Conservation (phyloP, 1,140 invertebrate genomes). For the Pararge aegeria region DNA sequence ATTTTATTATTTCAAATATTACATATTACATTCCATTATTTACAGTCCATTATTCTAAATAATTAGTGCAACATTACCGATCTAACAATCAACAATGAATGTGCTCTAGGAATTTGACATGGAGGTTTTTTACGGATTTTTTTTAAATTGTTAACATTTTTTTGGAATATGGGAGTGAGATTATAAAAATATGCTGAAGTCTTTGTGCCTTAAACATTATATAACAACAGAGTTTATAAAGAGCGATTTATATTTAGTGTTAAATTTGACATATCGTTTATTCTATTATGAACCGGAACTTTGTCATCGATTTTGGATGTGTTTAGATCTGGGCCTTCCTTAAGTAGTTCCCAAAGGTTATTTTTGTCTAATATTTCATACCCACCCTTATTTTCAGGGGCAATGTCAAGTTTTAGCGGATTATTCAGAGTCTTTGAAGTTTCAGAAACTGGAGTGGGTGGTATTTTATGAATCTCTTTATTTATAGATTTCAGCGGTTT, state of each 20-base stretch:
- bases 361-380: conserved; percentile 81
- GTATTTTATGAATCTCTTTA: conserved; percentile 78
- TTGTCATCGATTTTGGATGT: conserved; percentile 60
- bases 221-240: conserved; percentile 72
- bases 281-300: conserved; percentile 53
- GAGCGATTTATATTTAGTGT: conserved; percentile 57
- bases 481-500: conserved; percentile 78
- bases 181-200: conserved; percentile 75
- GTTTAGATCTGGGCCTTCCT: conserved; percentile 71
- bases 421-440: conserved; percentile 63
- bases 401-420: conserved; percentile 52
- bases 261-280: conserved; percentile 52
- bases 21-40: conserved; percentile 36
- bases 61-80: conserved; percentile 53
- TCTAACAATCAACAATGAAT: conserved; percentile 61
- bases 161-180: conserved; percentile 29
- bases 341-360: conserved; percentile 81
- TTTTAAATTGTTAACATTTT: conserved; percentile 16
- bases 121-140: conserved; percentile 5
- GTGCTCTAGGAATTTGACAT: conserved; percentile 41
- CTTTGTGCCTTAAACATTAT: conserved; percentile 71
- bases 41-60: conserved; percentile 51
- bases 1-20: conserved; percentile 20
- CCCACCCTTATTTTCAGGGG: conserved; percentile 79
- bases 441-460: conserved; percentile 71